Evolutionary conservation across 1,140 invertebrate species (phyloP).

Genomic region (Drosophila biarmipes): DNA sequence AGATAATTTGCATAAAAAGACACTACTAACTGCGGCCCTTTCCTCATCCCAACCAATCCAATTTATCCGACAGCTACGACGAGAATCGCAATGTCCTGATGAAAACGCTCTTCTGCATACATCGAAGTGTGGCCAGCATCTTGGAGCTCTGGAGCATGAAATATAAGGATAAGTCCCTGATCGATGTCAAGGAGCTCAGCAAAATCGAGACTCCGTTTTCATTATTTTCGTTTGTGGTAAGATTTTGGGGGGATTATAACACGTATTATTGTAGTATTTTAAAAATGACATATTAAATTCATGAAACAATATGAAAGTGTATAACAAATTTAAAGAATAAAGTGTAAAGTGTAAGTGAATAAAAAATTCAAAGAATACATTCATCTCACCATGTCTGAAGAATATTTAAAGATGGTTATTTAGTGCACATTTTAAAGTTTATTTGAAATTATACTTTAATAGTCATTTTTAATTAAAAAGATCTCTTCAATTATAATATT

Average conservation of each 20-base stretch:
- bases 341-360: no score
- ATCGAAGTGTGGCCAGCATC: conserved; percentile 92
- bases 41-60: not conserved
- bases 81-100: conserved; percentile 85
- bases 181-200: conserved; percentile 86
- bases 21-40: conserved; percentile 21
- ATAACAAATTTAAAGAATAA: no score
- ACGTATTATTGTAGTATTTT: not conserved
- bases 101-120: conserved; percentile 90
- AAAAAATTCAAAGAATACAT: no score
- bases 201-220: conserved; percentile 86
- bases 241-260: not conserved
- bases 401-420: no score
- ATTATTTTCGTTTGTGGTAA: conserved; percentile 86
- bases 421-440: no score
- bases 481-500: no score
- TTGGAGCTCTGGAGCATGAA: conserved; percentile 91
- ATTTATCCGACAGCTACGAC: conserved; percentile 82
- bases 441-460: no score
- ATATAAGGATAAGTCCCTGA: conserved; percentile 81
- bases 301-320: no score
- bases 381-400: no score
- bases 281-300: no score
- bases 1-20: conserved; percentile 73
- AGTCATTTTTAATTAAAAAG: no score